Percentiles rank a stretch among this genome's conserved stretches.
Evolutionary conservation across 2,113 vertebrate species (phyloP).

Genomic region (Tylochromis polylepis): DNA sequence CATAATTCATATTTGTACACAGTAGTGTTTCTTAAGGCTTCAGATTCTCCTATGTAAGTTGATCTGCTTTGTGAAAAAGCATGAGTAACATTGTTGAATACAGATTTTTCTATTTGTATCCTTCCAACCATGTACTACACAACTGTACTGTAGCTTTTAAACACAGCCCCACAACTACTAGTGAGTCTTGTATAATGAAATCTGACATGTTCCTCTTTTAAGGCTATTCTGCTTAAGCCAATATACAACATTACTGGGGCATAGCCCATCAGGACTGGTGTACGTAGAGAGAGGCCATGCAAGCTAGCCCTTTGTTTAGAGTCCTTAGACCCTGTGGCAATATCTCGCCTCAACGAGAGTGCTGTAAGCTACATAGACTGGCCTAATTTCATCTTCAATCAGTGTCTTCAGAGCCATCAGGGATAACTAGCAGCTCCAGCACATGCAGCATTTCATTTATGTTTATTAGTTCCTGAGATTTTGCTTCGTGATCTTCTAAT

Average conservation of each 20-base stretch:
- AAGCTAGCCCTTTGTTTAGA: conserved; percentile 64
- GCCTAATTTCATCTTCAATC: conserved; percentile 75
- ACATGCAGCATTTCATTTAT: conserved; percentile 12
- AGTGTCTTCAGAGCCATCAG: conserved; percentile 56
- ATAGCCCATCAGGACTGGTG: conserved; percentile 50
- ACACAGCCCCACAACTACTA: conserved; percentile 12
- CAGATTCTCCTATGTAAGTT: conserved; percentile 30
- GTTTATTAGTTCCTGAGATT: conserved; percentile 23
- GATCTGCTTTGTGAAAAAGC: conserved; percentile 31
- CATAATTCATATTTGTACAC: background rate
- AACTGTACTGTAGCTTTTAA: conserved; percentile 31
- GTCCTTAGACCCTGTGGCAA: conserved; percentile 53
- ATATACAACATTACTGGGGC: conserved; percentile 55
- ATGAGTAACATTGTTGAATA: conserved; percentile 10
- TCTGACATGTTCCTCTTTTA: conserved; percentile 61
- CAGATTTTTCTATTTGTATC: conserved; percentile 19
- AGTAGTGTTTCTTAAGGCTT: background rate
- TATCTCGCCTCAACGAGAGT: conserved; percentile 50
- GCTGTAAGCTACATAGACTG: conserved; percentile 47
- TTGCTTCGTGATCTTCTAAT: background rate
- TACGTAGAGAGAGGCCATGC: conserved; percentile 33
- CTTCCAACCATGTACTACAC: background rate
- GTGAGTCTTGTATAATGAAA: conserved; percentile 54
- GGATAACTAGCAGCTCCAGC: conserved; percentile 40
- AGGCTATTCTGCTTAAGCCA: conserved; percentile 62